A percentile compares a stretch with the other conserved stretches of the same genome.
Evolutionary conservation across 2,888 invertebrate genomes (phyloP).

Genomic region (Peribatodes rhomboidaria): DNA sequence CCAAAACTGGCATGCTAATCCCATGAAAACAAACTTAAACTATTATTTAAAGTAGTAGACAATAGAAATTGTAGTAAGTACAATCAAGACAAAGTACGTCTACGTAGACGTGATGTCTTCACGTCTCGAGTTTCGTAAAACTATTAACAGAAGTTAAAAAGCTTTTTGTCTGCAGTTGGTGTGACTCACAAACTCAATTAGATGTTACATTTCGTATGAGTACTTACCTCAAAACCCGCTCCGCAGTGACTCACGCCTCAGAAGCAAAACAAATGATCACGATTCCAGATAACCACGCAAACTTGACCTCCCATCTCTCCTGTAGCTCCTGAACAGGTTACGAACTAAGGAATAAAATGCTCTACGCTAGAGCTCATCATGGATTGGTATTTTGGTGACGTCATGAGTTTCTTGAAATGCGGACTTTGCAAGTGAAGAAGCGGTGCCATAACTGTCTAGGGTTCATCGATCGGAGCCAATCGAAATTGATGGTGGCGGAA

Average conservation of each 20-base stretch:
- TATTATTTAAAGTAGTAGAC: background rate
- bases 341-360: slow-evolving; percentile 24
- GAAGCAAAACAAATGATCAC: slow-evolving; percentile 67
- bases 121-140: slow-evolving; percentile 31
- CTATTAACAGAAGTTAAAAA: slow-evolving; percentile 37
- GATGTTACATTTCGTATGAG: slow-evolving; percentile 62
- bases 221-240: slow-evolving; percentile 59
- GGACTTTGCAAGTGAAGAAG: slow-evolving; percentile 1
- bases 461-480: background rate
- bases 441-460: background rate
- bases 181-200: slow-evolving; percentile 63
- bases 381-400: slow-evolving; percentile 2
- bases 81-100: background rate
- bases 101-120: background rate
- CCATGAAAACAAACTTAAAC: background rate
- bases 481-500: background rate
- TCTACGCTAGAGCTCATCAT: slow-evolving; percentile 9
- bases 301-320: slow-evolving; percentile 54
- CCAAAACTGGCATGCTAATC: no score
- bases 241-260: slow-evolving; percentile 68
- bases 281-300: slow-evolving; percentile 58
- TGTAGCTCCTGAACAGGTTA: slow-evolving; percentile 37
- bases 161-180: slow-evolving; percentile 52
- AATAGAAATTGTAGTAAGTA: no score
- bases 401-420: slow-evolving; percentile 19